Percentiles rank a stretch among this genome's conserved stretches.
Evolutionary conservation across 2,888 invertebrate genomes (phyloP).

Genomic region (Camponotus fellah): DNA sequence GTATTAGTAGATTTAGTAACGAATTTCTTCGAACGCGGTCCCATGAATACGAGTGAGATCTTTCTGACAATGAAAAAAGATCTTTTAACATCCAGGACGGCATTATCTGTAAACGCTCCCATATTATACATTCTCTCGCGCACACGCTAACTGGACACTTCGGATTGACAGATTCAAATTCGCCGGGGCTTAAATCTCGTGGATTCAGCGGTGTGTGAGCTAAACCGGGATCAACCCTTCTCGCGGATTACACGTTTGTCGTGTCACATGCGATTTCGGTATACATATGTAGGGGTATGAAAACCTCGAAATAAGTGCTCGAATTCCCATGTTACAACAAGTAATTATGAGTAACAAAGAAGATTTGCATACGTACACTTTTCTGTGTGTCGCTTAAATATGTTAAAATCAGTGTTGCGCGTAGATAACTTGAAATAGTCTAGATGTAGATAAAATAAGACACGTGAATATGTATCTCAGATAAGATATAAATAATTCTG

Average conservation of each 20-base stretch:
- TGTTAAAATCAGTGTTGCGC: too few species aligned
- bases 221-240: slow-evolving; percentile 85
- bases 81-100: slow-evolving; percentile 61
- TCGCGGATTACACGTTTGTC: slow-evolving; percentile 83
- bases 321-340: slow-evolving; percentile 37
- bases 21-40: neutral
- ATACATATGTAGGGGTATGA: slow-evolving; percentile 61
- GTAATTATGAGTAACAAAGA: slow-evolving; percentile 3
- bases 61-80: slow-evolving; percentile 63
- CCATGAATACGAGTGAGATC: slow-evolving; percentile 59
- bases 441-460: too few species aligned
- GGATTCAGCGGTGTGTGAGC: slow-evolving; percentile 76
- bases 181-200: slow-evolving; percentile 72
- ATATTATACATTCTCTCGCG: slow-evolving; percentile 66
- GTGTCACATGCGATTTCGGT: slow-evolving; percentile 81
- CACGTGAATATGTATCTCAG: too few species aligned
- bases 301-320: slow-evolving; percentile 70
- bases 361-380: neutral
- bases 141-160: slow-evolving; percentile 56
- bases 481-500: too few species aligned
- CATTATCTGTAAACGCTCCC: slow-evolving; percentile 57
- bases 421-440: too few species aligned
- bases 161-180: slow-evolving; percentile 78
- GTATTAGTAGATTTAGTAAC: slow-evolving; percentile 23
- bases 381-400: too few species aligned